These are phyloP conservation scores for Eretmocerus hayati DNA, from an alignment of 2,888 invertebrate species.

Conservation along the genomic window DNA sequence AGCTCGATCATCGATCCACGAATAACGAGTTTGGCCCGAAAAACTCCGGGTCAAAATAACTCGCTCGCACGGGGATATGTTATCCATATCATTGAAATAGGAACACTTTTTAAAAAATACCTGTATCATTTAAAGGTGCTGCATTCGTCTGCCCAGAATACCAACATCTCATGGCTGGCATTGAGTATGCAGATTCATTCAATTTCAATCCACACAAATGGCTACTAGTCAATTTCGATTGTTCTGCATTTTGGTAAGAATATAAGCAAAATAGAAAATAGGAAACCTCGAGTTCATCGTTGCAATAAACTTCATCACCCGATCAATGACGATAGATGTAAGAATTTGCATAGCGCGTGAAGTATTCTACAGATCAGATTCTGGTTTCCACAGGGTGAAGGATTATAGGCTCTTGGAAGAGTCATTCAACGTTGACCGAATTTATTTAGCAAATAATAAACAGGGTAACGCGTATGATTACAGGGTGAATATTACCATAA, in stretches of 20 bases:
- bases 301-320: no score
- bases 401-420: constrained; percentile 73
- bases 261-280: background rate
- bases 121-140: no score
- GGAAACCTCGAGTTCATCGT: no score
- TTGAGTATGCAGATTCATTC: constrained; percentile 80
- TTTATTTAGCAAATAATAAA: constrained; percentile 74
- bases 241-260: constrained; percentile 76
- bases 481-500: constrained; percentile 43
- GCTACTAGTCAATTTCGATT: constrained; percentile 91
- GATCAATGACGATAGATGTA: no score
- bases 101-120: no score
- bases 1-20: no score
- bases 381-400: constrained; percentile 69
- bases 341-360: no score
- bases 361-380: no score
- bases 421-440: constrained; percentile 85
- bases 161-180: constrained; percentile 66
- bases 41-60: no score
- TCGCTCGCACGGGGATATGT: no score
- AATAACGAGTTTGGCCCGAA: no score
- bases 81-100: no score
- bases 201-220: constrained; percentile 96
- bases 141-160: constrained; percentile 91
- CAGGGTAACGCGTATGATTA: constrained; percentile 58